Evolutionary conservation across 2,888 invertebrate genomes (phyloP).

Genomic region (Drosophila aldrichi): DNA sequence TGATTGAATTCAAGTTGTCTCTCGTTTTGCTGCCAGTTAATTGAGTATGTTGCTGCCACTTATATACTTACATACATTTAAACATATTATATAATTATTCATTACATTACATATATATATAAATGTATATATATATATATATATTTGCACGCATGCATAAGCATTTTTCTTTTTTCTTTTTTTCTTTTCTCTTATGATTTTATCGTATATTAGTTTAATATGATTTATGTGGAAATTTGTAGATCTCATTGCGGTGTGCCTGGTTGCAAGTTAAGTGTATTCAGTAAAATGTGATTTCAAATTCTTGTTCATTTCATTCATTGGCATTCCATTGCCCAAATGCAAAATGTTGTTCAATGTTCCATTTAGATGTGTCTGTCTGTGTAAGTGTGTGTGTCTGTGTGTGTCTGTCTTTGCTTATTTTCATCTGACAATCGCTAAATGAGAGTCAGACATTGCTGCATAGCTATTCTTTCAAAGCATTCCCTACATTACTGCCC

Average conservation of each 20-base stretch:
- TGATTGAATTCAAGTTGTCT: constrained; percentile 40
- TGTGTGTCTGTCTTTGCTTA: constrained; percentile 4
- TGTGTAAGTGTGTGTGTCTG: background rate
- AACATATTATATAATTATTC: constrained; percentile 65
- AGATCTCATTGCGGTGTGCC: constrained; percentile 65
- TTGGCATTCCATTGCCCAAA: constrained; percentile 44
- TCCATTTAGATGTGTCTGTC: background rate
- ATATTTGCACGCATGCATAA: constrained; percentile 41
- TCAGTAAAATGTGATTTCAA: constrained; percentile 57
- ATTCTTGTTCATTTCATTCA: constrained; percentile 44
- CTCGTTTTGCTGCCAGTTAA: constrained; percentile 66
- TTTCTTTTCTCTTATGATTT: constrained; percentile 49
- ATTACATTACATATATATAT: constrained; percentile 25
- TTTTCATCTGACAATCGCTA: constrained; percentile 47
- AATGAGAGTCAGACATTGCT: constrained; percentile 36
- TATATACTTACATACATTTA: constrained; percentile 80
- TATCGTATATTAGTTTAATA: constrained; percentile 56
- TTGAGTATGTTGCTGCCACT: constrained; percentile 65
- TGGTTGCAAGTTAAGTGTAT: constrained; percentile 58
- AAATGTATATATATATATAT: constrained; percentile 20
- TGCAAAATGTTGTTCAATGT: constrained; percentile 38
- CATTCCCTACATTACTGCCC: constrained; percentile 31
- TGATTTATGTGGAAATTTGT: constrained; percentile 59
- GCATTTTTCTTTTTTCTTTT: constrained; percentile 49
- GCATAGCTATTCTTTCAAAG: constrained; percentile 45